A percentile compares a stretch with the other conserved stretches of the same genome.
These are phyloP conservation scores for Phoeniculus purpureus DNA, from an alignment of 2,797 vertebrate species.

Conservation along the genomic window DNA sequence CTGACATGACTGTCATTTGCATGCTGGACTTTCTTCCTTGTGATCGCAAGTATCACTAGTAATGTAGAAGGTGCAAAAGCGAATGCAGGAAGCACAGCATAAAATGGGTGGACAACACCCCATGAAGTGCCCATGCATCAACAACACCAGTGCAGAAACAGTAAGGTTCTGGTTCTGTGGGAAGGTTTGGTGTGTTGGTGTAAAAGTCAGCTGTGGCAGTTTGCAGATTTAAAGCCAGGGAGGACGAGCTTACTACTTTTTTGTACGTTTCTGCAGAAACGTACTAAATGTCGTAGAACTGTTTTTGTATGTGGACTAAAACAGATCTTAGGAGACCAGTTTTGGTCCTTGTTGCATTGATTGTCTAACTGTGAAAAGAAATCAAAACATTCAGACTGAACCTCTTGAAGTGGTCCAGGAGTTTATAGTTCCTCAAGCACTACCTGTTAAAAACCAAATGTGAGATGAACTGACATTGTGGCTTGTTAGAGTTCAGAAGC, in stretches of 20 bases:
- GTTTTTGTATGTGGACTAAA: not conserved
- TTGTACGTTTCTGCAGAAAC: not conserved
- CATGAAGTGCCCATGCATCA: not conserved
- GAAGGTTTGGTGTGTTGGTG: not conserved
- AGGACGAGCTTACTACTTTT: not conserved
- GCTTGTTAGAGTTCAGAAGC: not conserved
- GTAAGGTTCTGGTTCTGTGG: not conserved
- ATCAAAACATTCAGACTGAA: not conserved
- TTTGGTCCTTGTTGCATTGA: not conserved
- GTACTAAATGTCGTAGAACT: not conserved
- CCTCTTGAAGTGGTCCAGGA: not conserved
- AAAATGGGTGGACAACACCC: fast-evolving
- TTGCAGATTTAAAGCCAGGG: not conserved
- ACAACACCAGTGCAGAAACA: not conserved
- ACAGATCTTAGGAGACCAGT: not conserved
- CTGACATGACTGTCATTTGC: not conserved
- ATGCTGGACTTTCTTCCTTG: not conserved
- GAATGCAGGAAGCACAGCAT: not conserved
- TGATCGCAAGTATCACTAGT: not conserved
- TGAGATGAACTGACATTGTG: not conserved
- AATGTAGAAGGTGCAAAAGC: not conserved
- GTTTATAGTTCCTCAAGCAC: not conserved
- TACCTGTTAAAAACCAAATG: not conserved
- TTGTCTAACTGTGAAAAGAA: not conserved
- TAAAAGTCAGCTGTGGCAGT: not conserved